Conservation (phyloP, 2,797 vertebrate species). For the Notamacropus eugenii region DNA sequence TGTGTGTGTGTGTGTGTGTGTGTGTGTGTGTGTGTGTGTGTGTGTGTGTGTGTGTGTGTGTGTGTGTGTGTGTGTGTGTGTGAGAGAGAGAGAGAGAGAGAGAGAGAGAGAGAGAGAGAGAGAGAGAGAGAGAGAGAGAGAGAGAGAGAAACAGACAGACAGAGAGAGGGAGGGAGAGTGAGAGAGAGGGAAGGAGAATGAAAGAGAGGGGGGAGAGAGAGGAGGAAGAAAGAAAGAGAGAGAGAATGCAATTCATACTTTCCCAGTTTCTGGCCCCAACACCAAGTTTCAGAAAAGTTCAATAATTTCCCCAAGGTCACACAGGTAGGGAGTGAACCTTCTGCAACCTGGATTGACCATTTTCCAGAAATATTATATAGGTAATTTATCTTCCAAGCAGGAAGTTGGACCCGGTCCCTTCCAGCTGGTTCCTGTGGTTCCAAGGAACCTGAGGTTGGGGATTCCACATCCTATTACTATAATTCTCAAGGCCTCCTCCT, state of each 20-base stretch:
- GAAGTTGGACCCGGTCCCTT: not conserved
- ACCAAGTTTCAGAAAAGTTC: not conserved
- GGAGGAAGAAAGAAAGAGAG: fast-evolving
- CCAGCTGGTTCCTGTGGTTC: not conserved
- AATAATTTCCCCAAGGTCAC: not conserved
- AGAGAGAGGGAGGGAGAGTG: no score
- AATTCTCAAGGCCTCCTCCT: not conserved
- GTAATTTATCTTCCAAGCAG: not conserved
- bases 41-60: no score
- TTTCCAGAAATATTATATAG: not conserved
- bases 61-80: no score
- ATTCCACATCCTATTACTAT: not conserved
- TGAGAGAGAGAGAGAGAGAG: no score
- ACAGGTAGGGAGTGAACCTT: not conserved
- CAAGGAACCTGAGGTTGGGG: not conserved
- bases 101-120: no score
- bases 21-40: no score
- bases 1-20: no score
- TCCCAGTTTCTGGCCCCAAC: not conserved
- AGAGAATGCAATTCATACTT: not conserved
- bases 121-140: no score
- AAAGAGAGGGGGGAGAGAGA: no score
- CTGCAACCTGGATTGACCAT: not conserved
- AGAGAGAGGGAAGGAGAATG: no score
- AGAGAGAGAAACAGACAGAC: no score